Evolutionary conservation across 2,113 vertebrate species (phyloP), one percentile per base, ranked within the genome.

Genomic region (Sander lucioperca): DNA sequence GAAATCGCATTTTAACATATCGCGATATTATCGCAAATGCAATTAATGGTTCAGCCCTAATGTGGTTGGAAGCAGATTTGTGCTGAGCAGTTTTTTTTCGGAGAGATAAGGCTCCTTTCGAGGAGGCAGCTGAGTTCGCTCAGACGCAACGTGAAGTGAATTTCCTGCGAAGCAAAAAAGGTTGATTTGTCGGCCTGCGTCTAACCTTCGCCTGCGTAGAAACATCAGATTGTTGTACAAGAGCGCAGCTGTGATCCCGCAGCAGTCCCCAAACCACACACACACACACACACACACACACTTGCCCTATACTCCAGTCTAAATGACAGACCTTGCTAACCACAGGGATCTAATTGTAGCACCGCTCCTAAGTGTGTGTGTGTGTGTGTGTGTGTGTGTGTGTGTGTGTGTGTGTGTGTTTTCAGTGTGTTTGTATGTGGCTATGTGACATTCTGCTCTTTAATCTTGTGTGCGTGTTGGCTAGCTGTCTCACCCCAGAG

Each of bases 331-430:
- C 83, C 71, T 73, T 36, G 51, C 66, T 76, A 88, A 90, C 90
- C 91, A 88, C 91, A 91, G 85, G 74, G 85, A 88, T 87, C 89
- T 94, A 94, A 93, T 94, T 92, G 86, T 93, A 94, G 93, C 82
- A 5, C 80, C 7, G 45, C 74, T 85, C 65, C 63, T 79, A 14
- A 8, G 36, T 66, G 58, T 25, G 66, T 33, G 57, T 74, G 65
- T 77, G 73, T 76, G 23, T 70, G 82, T 82, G 79, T 47, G 61
- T 66, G 36, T 50, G 82, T 63, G 39, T 50, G 51, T 56, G 77
- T 62, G 75, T 65, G 58, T 54, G 69, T 56, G 23, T 53, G 80
- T 74, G 73, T 50, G 53, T 71, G 48, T 25, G 25, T 25, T n/a
- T n/a, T n/a, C n/a, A n/a, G n/a, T n/a, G n/a, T n/a, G n/a, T 51